Base-by-base conservation (phyloP, 2,888 invertebrate species). In the Stictocephala bisonia region DNA sequence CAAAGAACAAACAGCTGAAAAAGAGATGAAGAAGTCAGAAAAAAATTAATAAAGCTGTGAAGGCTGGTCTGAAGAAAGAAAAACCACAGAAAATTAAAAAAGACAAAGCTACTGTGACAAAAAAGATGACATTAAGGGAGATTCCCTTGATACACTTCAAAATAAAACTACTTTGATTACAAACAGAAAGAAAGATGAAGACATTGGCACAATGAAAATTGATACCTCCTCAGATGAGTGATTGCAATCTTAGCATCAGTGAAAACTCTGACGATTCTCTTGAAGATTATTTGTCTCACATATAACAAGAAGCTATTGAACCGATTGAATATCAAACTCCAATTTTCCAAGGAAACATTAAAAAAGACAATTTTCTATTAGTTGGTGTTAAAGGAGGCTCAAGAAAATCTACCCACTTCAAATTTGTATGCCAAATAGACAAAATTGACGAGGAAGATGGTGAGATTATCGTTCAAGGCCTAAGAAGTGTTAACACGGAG, bases 361-460 rank as follows among this genome's bases (percentile, higher is more conserved):
- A 44, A n/a, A 44, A 44, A 44, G 44, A 44, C 44, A 44, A 9
- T n/a, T 44, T 44, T 44, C n/a, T 44, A 4, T 15, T 44, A 4
- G 44, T 44, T 15, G 44, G 15, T 44, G 44, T 44, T n/a, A 44
- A 44, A 15, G 44, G 44, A n/a, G 44, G 44, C 15, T 44, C 44
- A 44, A 44, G 44, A 44, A 44, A 44, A 44, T 44, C 44, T 7
- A 44, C 44, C 44, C 44, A 44, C 44, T 44, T n/a, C 15, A 44
- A 44, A n/a, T 44, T n/a, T 44, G 9, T 44, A n/a, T 44, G 44
- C 44, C 9, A 44, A 15, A 44, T 44, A 7, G 44, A 44, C 44
- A 44, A 44, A 15, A 15, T 44, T 15, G 44, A 44, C 15, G 44
- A 44, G 15, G 44, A 44, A 9, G 44, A 44, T 15, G 44, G 44